Evolutionary conservation across 2,888 invertebrate species (phyloP), one percentile per base, ranked within the genome.

Genomic region (Nipponacmea schrenckii): DNA sequence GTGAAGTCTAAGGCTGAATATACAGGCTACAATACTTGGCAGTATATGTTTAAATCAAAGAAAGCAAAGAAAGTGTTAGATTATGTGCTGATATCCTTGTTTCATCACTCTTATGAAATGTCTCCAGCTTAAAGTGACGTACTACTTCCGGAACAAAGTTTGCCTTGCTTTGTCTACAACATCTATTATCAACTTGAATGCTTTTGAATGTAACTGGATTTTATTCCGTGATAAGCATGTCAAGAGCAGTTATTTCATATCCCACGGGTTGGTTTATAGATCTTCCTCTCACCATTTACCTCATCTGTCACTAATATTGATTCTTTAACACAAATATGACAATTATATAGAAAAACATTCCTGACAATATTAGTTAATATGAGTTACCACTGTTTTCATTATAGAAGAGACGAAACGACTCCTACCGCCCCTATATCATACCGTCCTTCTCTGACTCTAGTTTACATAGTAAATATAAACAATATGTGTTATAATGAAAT

Each of bases 401-500:
- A 56, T 20, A 20, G 56, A 56, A 56, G 56, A 56, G 56, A 56
- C 56, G 56, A 56, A 56, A 24, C 56, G 56, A 56, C 56, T 56
- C 56, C 56, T 56, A 24, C 56, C 24, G 56, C 24, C 56, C 56
- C 56, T 8, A 56, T 56, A 56, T 56, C 24, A 56, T 20, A 20
- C 56, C 20, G 56, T 24, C 56, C 20, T 56, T 56, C 24, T 56
- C 56, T 24, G 7, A 24, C 56, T 24, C 8, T 24, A 20, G 56
- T 56, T 56, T 56, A 56, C 56, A 31, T 44, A 17, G 44, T 44
- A 66, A 44, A 69, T 65, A 14, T 39, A 66, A 39, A 56, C 48
- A 50, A 70, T 64, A 70, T 65, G 65, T 65, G 39, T 24, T 65
- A 70, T 56, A 70, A 70, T 70, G 50, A 66, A 62, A 66, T 62